phyloP scores from a whole-genome alignment of 2,888 invertebrate species.

The Tetheella fluctuosa region DNA sequence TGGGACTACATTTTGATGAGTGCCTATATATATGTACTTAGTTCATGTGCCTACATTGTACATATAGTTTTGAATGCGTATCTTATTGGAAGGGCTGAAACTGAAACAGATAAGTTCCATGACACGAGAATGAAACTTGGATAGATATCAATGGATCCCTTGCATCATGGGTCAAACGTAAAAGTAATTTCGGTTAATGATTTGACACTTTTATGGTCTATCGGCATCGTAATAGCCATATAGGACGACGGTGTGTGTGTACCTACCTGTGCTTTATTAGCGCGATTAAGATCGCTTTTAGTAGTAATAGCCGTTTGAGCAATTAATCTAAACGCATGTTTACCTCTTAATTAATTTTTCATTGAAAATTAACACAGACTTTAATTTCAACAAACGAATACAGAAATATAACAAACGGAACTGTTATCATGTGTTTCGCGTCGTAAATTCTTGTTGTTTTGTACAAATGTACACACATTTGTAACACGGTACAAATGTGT shows the following conservation, averaged over 20 bases:
- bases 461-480: not conserved
- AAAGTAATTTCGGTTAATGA: constrained; percentile 71
- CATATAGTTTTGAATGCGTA: too few species aligned
- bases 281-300: constrained; percentile 62
- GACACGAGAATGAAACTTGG: too few species aligned
- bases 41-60: too few species aligned
- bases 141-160: constrained; percentile 19
- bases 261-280: constrained; percentile 62
- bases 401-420: not conserved
- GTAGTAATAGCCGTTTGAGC: constrained; percentile 64
- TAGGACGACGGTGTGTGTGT: constrained; percentile 40
- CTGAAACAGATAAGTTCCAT: not conserved
- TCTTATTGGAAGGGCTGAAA: too few species aligned
- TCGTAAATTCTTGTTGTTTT: not conserved
- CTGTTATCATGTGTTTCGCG: not conserved
- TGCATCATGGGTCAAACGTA: constrained; percentile 42
- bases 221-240: constrained; percentile 48
- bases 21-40: too few species aligned
- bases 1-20: too few species aligned
- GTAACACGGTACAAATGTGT: too few species aligned
- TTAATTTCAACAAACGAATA: not conserved
- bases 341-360: constrained; percentile 32
- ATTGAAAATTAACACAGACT: constrained; percentile 7
- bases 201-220: constrained; percentile 69
- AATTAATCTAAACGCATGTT: constrained; percentile 52